Evolutionary conservation across 2,113 vertebrate species (phyloP).

Genomic region (Sardina pilchardus): DNA sequence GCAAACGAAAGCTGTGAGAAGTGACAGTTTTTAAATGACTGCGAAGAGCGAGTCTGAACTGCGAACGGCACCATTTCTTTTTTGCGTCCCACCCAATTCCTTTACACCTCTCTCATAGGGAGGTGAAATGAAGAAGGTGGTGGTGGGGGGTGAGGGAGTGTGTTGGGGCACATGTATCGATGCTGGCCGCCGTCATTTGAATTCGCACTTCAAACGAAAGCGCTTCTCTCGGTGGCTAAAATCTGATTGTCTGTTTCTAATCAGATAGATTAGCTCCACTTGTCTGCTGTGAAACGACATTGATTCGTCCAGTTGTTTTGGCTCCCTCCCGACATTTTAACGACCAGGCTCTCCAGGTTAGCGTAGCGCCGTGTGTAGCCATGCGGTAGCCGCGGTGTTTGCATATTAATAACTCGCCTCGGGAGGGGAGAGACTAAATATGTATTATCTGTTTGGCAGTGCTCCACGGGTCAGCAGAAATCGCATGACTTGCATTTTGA

Average conservation of each 20-base stretch:
- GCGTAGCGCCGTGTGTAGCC: background rate
- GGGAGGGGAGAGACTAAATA: conserved; percentile 9
- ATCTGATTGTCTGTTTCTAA: conserved; percentile 48
- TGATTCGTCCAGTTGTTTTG: conserved; percentile 8
- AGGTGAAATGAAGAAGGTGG: background rate
- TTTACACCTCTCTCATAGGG: conserved; percentile 18
- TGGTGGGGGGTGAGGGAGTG: background rate
- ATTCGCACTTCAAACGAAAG: conserved; percentile 27
- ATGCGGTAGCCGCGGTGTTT: conserved; percentile 19
- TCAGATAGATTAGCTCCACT: conserved; percentile 43
- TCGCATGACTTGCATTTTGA: conserved; percentile 17
- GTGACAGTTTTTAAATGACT: conserved; percentile 48
- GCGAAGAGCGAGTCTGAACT: conserved; percentile 44
- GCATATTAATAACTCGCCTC: conserved; percentile 25
- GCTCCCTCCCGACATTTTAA: background rate
- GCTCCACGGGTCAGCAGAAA: conserved; percentile 27
- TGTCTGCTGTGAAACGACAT: conserved; percentile 36
- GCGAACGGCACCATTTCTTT: conserved; percentile 46
- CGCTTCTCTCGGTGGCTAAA: conserved; percentile 31
- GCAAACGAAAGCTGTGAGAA: conserved; percentile 35
- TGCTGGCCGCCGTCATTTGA: conserved; percentile 32
- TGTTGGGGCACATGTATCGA: conserved; percentile 33
- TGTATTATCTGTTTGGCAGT: conserved; percentile 33
- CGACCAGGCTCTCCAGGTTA: background rate
- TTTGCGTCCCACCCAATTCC: conserved; percentile 24